Evolutionary conservation across 2,797 vertebrate genomes (phyloP), one percentile per base, ranked within the genome.

Genomic region (Emydoidea blandingii): DNA sequence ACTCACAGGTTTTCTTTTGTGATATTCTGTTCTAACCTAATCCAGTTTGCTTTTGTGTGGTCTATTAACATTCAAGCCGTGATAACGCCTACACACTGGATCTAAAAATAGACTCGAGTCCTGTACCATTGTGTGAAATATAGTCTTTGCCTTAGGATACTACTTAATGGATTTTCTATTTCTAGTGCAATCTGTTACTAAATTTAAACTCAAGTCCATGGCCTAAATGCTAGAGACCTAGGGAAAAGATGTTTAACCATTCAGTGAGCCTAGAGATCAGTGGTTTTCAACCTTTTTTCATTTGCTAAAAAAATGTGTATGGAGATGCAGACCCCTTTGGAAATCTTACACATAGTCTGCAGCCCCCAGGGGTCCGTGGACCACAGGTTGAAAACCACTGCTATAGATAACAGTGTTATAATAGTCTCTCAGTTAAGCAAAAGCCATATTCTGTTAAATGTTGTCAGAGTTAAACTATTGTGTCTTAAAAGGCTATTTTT

Each of bases 151-250:
- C 91, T 93, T 80, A 94, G 96, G 97, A 93, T 94, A 86, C 12
- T 3, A 97, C 81, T 91, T 96, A 97, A 97, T 86, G 93, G 95
- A 37, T 2, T 95, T 94, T 68, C 98, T 98, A 97, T 98, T 98
- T 97, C 96, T 96, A 97, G 97, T 92, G 57, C 96, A 93, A 89
- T 81, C 94, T 92, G 97, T 91, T 96, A 92, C 98, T 98, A 98
- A 98, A 98, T 97, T 98, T 95, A 98, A 97, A 95, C 52, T 0
- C 52, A 53, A 86, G 93, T 82, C 90, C 86, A 23, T 85, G 94
- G 95, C 92, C 93, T 92, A 91, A 94, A 95, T 96, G 81, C 91
- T 95, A 57, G 50, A 62, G 59, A 93, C 83, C 79, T 76, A 68
- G 82, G 89, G 90, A 79, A 93, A 94, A 95, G 86, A 34, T 62